A percentile compares a stretch with the other conserved stretches of the same genome.
Evolutionary conservation across 64 coral and sea anemone species (phyloP).

Genomic region (Dendrophyllia cribrosa): DNA sequence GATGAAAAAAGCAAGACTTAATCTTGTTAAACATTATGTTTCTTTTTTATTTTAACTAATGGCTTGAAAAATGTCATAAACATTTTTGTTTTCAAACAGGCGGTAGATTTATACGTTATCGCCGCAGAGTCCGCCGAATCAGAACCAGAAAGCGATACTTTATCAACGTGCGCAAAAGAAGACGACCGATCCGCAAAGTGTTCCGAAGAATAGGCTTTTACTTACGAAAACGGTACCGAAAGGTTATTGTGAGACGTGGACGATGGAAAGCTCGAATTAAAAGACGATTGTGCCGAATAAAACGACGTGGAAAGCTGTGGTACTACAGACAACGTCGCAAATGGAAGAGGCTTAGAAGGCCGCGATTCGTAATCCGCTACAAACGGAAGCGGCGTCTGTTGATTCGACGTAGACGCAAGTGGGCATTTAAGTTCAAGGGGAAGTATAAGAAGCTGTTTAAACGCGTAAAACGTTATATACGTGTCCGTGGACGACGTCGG

Average conservation of each 20-base stretch:
- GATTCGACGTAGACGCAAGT: neutral
- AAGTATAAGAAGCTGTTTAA: neutral
- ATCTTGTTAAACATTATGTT: too few relatives aligned
- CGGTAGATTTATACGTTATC: conserved; percentile 3
- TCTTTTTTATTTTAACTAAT: too few relatives aligned
- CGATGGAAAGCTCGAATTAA: neutral
- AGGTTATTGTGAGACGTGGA: neutral
- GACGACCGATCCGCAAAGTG: neutral
- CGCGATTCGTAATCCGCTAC: neutral
- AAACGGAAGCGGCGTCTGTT: neutral
- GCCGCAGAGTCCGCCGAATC: neutral
- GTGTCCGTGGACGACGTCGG: neutral
- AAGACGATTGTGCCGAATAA: neutral
- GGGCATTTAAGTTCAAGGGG: neutral
- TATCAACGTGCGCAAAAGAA: neutral
- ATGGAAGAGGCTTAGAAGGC: neutral
- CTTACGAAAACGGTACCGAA: neutral
- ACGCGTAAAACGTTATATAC: neutral
- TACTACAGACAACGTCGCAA: neutral
- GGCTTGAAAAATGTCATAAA: too few relatives aligned
- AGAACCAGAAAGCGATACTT: neutral
- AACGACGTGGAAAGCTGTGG: neutral
- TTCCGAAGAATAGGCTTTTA: neutral
- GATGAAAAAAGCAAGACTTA: too few relatives aligned
- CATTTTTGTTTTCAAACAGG: neutral